Evolutionary conservation across 2,113 vertebrate species (phyloP).

Genomic region (Melospiza georgiana): DNA sequence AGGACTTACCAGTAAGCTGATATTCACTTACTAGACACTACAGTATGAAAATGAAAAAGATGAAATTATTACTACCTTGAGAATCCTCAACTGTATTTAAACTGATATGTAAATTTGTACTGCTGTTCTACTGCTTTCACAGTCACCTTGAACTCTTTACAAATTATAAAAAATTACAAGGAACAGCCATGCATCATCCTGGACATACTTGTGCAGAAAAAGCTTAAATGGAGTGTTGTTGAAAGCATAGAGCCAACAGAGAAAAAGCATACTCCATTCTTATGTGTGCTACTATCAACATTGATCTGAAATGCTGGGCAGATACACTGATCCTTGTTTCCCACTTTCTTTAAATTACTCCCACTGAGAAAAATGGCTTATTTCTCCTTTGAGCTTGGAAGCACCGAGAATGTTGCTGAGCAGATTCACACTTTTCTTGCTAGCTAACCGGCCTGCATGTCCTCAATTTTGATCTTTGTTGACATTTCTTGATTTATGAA

Average conservation of each 20-base stretch:
- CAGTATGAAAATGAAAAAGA: not conserved
- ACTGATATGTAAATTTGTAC: constrained; percentile 27
- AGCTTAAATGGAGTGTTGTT: not conserved
- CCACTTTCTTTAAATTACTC: constrained; percentile 2
- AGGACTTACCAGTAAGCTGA: not conserved
- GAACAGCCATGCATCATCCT: not conserved
- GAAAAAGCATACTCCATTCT: not conserved
- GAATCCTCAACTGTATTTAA: not conserved
- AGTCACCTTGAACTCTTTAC: not conserved
- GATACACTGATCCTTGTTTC: not conserved
- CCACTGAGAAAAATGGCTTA: not conserved
- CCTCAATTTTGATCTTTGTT: not conserved
- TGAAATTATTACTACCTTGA: constrained; percentile 18
- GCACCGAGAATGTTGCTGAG: not conserved
- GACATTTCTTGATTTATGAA: not conserved
- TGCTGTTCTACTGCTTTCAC: not conserved
- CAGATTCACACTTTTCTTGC: not conserved
- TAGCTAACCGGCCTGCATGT: not conserved
- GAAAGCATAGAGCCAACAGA: not conserved
- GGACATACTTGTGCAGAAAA: not conserved
- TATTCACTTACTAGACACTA: not conserved
- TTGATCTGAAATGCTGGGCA: not conserved
- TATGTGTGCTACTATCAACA: not conserved
- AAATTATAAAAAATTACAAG: not conserved
- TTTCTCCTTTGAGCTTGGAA: not conserved